Conservation (phyloP, 37 sponge, comb jelly and placozoan species). For the Diacarnus erythraeanus region DNA sequence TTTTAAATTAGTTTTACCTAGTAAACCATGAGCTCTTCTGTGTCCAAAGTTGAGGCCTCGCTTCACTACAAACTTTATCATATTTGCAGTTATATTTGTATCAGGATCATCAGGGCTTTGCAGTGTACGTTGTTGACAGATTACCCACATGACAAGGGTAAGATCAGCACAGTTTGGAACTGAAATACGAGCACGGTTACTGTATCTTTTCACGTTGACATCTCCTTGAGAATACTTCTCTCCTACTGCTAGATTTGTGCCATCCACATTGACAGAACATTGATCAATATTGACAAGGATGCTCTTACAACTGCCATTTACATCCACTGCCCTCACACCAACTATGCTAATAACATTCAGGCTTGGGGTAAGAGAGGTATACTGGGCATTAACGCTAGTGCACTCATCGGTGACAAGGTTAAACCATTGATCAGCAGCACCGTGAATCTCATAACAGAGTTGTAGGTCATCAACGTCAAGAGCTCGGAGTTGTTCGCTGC, state of each 20-base stretch:
- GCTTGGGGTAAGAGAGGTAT: not conserved
- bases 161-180: slow-evolving; percentile 74
- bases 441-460: slow-evolving; percentile 58
- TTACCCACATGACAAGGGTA: slow-evolving; percentile 74
- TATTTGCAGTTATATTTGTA: not conserved
- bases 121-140: slow-evolving; percentile 30
- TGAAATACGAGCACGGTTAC: slow-evolving; percentile 50
- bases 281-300: slow-evolving; percentile 43
- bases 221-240: not conserved
- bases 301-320: slow-evolving; percentile 10
- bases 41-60: slow-evolving; percentile 68
- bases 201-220: slow-evolving; percentile 4
- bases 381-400: slow-evolving; percentile 30
- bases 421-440: slow-evolving; percentile 8
- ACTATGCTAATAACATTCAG: slow-evolving; percentile 52
- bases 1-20: slow-evolving; percentile 54
- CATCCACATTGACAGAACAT: slow-evolving; percentile 31
- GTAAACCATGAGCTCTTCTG: slow-evolving; percentile 62
- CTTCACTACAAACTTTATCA: slow-evolving; percentile 54
- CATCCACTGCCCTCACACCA: slow-evolving; percentile 45
- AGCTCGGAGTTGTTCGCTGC: not conserved
- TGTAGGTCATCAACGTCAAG: slow-evolving; percentile 1
- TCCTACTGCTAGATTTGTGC: too few relatives aligned
- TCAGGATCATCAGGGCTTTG: not conserved
- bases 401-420: slow-evolving; percentile 60